These are phyloP conservation scores for Trochalopteron elliotii DNA, from an alignment of 2,113 vertebrate species.

Conservation along the genomic window DNA sequence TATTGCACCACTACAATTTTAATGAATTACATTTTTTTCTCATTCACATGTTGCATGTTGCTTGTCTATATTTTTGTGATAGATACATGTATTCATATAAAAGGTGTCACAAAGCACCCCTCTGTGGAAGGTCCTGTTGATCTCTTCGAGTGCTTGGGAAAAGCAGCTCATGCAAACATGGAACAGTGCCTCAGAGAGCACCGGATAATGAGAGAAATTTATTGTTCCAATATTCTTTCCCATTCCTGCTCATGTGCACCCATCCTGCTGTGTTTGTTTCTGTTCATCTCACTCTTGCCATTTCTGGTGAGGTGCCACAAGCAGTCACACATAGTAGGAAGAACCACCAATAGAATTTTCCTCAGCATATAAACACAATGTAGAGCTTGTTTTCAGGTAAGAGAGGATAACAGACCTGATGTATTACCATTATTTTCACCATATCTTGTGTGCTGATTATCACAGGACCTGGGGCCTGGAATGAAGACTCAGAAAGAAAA, in stretches of 20 bases:
- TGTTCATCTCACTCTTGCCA: neutral
- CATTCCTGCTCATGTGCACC: neutral
- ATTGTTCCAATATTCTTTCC: neutral
- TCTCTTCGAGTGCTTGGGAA: neutral
- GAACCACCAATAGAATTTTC: neutral
- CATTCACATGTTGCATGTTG: neutral
- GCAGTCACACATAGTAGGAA: neutral
- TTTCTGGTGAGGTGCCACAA: neutral
- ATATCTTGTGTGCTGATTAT: neutral
- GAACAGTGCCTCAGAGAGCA: neutral
- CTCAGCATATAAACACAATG: neutral
- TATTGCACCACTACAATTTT: neutral
- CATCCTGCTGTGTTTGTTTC: neutral
- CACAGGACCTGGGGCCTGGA: neutral
- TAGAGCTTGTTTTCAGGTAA: neutral
- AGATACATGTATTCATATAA: neutral
- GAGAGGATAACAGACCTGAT: neutral
- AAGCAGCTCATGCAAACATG: neutral
- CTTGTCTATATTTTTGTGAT: neutral
- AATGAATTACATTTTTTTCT: neutral
- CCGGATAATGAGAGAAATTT: neutral
- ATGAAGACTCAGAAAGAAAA: neutral
- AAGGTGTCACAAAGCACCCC: neutral
- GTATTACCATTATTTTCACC: neutral
- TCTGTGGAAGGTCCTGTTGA: neutral